Base-by-base conservation (phyloP, 2,113 vertebrate species). In the Pimephales promelas region DNA sequence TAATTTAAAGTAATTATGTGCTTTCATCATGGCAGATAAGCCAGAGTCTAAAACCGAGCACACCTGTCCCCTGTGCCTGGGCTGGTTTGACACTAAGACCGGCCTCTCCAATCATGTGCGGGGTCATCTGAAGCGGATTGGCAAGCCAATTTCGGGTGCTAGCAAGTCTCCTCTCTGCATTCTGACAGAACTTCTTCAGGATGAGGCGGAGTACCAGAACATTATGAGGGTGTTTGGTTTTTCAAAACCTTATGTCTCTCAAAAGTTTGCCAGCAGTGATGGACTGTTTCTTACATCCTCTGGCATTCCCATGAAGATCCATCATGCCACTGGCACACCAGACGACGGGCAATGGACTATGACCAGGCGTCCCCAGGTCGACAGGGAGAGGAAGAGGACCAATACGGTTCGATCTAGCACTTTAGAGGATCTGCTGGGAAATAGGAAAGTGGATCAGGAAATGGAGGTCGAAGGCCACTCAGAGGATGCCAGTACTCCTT, bases 41-140 rank as follows among this genome's bases (percentile, higher is more conserved):
- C 95, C 96, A 80, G 96, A 96, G 91, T 94, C 92, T 84, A 93
- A 94, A 88, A 95, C 94, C 83, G 95, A 96, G 90, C 96, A 97
- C 87, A 96, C 93, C 0, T 98, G 97, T 90, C 96, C 96, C 62
- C 92, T 98, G 84, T 97, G 96, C 88, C 94, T 95, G 88, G 96
- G 96, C 87, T 97, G 96, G 96, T 98, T 98, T 70, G 96, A 97
- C 93, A 96, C 96, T 71, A 97, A 97, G 94, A 97, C 97, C 83
- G 97, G 97, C 90, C 95, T 98, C 88, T 97, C 97, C 90, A 98
- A 98, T 93, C 97, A 98, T 28, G 96, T 97, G 86, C 95, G 97
- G 90, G 96, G 96, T 91, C 96, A 98, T 90, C 92, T 98, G 89
- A 98, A 97, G 91, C 95, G 94, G 89, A 96, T 97, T 82, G 96